Evolutionary conservation across 2,888 invertebrate genomes (phyloP).

Genomic region (Allygus modestus): DNA sequence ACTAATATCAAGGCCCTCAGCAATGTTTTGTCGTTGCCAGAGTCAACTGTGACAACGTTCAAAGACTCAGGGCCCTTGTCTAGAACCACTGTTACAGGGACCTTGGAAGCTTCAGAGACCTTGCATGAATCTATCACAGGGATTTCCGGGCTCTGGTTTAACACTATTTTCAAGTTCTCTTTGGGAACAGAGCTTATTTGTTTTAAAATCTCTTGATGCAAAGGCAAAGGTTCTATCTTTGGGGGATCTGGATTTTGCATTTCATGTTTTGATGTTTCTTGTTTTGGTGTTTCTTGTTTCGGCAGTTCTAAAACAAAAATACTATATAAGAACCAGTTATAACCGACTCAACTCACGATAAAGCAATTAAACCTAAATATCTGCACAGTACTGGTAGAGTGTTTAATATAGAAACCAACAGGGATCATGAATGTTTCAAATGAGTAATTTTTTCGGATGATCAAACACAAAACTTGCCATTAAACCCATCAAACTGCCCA

Average conservation of each 20-base stretch:
- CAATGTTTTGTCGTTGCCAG: background rate
- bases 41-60: background rate
- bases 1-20: conserved; percentile 3
- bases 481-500: too few species aligned
- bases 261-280: background rate
- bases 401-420: too few species aligned
- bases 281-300: background rate
- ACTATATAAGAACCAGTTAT: too few species aligned
- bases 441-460: too few species aligned
- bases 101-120: background rate
- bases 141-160: background rate
- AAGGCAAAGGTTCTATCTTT: background rate
- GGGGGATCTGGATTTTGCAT: background rate
- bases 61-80: background rate
- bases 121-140: background rate
- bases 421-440: too few species aligned
- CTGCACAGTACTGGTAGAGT: too few species aligned
- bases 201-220: background rate
- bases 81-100: background rate
- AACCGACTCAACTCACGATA: too few species aligned
- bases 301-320: background rate
- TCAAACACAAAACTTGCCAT: too few species aligned
- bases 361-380: too few species aligned
- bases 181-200: background rate
- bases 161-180: background rate